phyloP scores from a whole-genome alignment of 2,797 vertebrate species.

The Siniperca scherzeri region DNA sequence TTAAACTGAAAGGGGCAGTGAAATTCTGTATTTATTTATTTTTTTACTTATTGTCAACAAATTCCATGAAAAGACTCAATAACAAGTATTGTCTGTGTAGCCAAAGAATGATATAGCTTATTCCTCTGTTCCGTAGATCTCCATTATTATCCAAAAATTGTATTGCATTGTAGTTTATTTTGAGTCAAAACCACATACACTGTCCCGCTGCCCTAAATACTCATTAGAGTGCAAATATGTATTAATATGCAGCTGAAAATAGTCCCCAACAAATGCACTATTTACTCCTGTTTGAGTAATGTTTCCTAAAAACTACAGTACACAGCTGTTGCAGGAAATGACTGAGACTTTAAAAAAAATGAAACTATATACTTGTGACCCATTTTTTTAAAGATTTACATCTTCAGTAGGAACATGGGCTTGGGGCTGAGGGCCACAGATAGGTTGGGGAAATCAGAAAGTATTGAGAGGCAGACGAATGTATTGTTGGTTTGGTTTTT shows the following conservation, averaged over 20 bases:
- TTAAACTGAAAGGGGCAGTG: background rate
- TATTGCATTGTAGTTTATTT: background rate
- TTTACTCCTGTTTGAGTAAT: background rate
- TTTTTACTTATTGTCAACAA: background rate
- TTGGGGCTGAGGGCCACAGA: background rate
- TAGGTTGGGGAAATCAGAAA: background rate
- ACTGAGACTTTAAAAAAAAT: no score
- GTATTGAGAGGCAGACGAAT: background rate
- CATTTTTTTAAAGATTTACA: background rate
- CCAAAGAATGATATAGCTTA: background rate
- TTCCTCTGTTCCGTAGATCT: background rate
- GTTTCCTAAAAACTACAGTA: background rate
- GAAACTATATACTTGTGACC: background rate
- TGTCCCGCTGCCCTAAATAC: background rate
- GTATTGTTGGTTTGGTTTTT: background rate
- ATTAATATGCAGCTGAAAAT: slow-evolving; percentile 6
- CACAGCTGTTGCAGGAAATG: no score
- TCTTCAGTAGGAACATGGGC: background rate
- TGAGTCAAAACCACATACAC: background rate
- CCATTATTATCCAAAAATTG: background rate
- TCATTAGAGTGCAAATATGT: background rate
- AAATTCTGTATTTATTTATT: background rate
- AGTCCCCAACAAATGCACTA: background rate
- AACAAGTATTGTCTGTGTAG: background rate
- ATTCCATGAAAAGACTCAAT: background rate